A percentile compares a stretch with the other conserved stretches of the same genome.
phyloP scores from a whole-genome alignment of 2,797 vertebrate genomes.

The Oreortyx pictus region DNA sequence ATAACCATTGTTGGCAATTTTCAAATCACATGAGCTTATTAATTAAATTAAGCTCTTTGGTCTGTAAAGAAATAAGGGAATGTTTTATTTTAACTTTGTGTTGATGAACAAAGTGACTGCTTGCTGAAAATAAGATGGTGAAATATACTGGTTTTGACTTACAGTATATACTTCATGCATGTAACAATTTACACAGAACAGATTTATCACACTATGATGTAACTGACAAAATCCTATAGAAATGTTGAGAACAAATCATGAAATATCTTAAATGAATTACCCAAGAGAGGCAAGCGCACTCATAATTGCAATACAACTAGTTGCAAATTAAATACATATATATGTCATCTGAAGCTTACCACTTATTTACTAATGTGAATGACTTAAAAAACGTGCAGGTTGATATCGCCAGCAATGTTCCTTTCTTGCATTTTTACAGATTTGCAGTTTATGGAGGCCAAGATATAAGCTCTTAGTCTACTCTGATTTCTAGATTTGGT shows the following conservation, averaged over 20 bases:
- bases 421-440: neutral
- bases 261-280: neutral
- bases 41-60: conserved; percentile 32
- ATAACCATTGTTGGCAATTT: neutral
- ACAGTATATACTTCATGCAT: neutral
- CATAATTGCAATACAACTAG: neutral
- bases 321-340: neutral
- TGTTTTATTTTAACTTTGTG: neutral
- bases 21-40: conserved; percentile 5
- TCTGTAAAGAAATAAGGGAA: conserved; percentile 2
- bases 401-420: neutral
- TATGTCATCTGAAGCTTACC: neutral
- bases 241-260: neutral
- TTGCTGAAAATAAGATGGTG: neutral
- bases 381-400: neutral
- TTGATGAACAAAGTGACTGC: neutral
- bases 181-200: neutral
- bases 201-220: neutral
- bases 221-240: neutral
- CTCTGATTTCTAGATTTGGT: neutral
- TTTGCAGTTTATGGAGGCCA: neutral
- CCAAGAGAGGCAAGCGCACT: neutral
- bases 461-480: neutral
- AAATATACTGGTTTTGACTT: neutral
- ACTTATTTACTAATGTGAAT: neutral